A percentile compares a stretch with the other conserved stretches of the same genome.
These are phyloP conservation scores for Physeter macrocephalus DNA, from an alignment of 2,113 vertebrate species.

Conservation along the genomic window DNA sequence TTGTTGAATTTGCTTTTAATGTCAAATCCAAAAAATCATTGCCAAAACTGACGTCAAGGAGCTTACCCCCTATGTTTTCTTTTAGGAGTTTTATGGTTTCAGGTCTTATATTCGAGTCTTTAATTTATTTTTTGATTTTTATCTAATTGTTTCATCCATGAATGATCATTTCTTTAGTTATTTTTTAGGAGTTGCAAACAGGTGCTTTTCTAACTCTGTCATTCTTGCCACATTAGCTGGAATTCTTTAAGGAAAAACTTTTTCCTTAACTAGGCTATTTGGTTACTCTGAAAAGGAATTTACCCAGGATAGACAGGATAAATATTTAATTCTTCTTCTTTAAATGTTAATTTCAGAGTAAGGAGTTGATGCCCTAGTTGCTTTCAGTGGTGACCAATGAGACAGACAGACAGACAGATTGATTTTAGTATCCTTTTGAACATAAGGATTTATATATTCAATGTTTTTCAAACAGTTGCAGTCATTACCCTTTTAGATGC, in stretches of 20 bases:
- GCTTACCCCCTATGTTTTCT: not conserved
- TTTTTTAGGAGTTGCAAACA: not conserved
- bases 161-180: not conserved
- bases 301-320: not conserved
- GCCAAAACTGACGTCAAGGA: not conserved
- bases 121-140: not conserved
- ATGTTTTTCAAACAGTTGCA: not conserved
- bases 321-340: conserved; percentile 57
- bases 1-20: not conserved
- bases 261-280: conserved; percentile 23
- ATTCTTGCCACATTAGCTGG: not conserved
- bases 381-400: not conserved
- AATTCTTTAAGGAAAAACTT: not conserved
- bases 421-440: not conserved
- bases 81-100: not conserved
- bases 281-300: conserved; percentile 22
- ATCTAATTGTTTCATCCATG: not conserved
- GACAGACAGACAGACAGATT: not conserved
- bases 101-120: not conserved
- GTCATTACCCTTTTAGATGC: not conserved
- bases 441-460: not conserved
- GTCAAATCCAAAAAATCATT: not conserved
- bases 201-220: not conserved
- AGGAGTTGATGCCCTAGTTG: conserved; percentile 25
- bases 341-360: conserved; percentile 52